Conservation (phyloP, 2,888 invertebrate genomes). For the Ypsolopha scabrella region DNA sequence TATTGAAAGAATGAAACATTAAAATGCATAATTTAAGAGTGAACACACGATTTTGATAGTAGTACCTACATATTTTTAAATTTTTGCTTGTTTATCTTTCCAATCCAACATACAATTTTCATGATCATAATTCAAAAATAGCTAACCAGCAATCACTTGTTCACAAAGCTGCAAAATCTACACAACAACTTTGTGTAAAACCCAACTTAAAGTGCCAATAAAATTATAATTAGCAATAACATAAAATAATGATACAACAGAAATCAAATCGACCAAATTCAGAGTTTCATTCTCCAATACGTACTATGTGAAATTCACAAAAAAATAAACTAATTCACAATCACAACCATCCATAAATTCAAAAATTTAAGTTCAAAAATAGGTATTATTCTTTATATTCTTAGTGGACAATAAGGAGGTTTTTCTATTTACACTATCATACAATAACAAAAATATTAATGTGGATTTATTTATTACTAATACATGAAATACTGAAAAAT, state of each 20-base stretch:
- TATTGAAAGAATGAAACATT: background rate
- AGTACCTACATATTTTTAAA: background rate
- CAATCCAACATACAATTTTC: no score
- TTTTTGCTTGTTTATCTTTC: background rate
- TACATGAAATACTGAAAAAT: background rate
- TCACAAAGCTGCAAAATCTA: no score
- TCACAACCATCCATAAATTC: conserved; percentile 61
- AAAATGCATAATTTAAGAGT: background rate
- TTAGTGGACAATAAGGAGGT: conserved; percentile 7
- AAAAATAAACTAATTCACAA: conserved; percentile 16
- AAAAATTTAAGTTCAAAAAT: conserved; percentile 18
- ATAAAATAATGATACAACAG: no score
- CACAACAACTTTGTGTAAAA: no score
- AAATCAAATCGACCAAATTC: no score
- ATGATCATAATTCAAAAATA: no score
- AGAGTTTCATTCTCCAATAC: background rate
- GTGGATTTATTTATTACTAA: background rate
- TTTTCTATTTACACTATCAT: conserved; percentile 18
- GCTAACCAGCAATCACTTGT: no score
- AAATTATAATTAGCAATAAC: no score
- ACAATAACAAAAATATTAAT: background rate
- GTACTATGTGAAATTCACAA: background rate
- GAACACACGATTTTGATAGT: background rate
- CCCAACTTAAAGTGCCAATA: no score
- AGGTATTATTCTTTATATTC: conserved; percentile 3